Conservation (phyloP, 2,113 vertebrate species). For the Cottus gobio region DNA sequence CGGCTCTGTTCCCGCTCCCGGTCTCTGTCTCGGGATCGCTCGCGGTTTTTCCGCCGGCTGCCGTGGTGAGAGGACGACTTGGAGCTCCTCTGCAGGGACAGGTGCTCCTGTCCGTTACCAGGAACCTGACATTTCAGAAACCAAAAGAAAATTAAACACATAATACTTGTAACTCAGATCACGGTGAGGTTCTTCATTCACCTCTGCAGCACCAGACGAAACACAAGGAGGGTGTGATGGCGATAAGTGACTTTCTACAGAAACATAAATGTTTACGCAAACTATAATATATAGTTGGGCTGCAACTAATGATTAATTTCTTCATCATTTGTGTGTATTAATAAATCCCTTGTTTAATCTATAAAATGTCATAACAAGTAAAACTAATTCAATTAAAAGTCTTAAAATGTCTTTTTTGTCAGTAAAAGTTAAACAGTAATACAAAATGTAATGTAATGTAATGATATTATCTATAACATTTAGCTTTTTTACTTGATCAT, state of each 20-base stretch:
- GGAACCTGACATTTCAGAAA: slow-evolving; percentile 83
- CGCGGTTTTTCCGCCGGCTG: slow-evolving; percentile 88
- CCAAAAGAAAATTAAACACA: slow-evolving; percentile 4
- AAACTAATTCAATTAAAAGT: background rate
- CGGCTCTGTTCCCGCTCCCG: slow-evolving; percentile 75
- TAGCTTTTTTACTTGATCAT: background rate
- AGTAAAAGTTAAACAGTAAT: background rate
- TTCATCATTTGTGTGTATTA: background rate
- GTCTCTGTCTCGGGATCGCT: slow-evolving; percentile 81
- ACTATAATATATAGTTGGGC: background rate
- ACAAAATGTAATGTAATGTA: too few species aligned
- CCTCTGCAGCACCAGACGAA: slow-evolving; percentile 45
- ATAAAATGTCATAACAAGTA: background rate
- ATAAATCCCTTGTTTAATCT: background rate
- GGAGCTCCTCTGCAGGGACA: slow-evolving; percentile 93
- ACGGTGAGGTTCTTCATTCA: slow-evolving; percentile 57
- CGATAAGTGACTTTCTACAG: slow-evolving; percentile 14
- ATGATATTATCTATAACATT: background rate
- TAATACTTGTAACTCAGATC: slow-evolving; percentile 7
- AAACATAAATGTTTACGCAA: background rate
- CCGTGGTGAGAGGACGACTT: slow-evolving; percentile 93
- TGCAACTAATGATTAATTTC: background rate
- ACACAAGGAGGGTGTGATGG: slow-evolving; percentile 38
- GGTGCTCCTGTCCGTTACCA: slow-evolving; percentile 91
- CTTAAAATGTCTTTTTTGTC: background rate